phyloP scores from a whole-genome alignment of 2,888 invertebrate genomes.

The Kuschelorhynchus macadamiae region DNA sequence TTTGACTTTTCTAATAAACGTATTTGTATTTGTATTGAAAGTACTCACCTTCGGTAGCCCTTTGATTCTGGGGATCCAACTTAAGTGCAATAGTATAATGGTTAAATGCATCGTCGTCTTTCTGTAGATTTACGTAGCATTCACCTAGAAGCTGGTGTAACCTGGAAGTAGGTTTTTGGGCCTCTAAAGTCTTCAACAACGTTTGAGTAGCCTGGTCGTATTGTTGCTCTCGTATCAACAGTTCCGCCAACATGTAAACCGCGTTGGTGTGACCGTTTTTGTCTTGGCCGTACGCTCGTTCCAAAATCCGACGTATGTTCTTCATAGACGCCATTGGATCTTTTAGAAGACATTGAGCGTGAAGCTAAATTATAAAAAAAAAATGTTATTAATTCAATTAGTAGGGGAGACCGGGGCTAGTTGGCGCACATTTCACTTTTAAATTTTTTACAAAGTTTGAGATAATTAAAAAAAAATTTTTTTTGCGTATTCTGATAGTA shows the following conservation, averaged over 20 bases:
- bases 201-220: constrained; percentile 78
- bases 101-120: constrained; percentile 78
- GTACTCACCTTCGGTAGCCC: constrained; percentile 74
- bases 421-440: too few species aligned
- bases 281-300: constrained; percentile 81
- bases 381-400: too few species aligned
- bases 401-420: too few species aligned
- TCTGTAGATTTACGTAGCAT: constrained; percentile 73
- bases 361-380: constrained; percentile 72
- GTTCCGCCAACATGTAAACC: constrained; percentile 79
- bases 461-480: too few species aligned
- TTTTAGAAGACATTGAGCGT: constrained; percentile 81
- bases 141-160: constrained; percentile 79
- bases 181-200: constrained; percentile 76
- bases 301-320: constrained; percentile 79
- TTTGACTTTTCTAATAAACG: too few species aligned
- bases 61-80: constrained; percentile 77
- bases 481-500: too few species aligned
- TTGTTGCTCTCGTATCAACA: constrained; percentile 77
- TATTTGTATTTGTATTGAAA: too few species aligned
- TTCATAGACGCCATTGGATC: constrained; percentile 73
- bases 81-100: constrained; percentile 78
- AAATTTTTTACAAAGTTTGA: too few species aligned
- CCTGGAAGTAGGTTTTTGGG: constrained; percentile 73
- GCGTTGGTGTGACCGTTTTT: constrained; percentile 79